Percentiles rank a stretch among this genome's conserved stretches.
Conservation (phyloP, 1,140 invertebrate genomes). For the Camponotus pennsylvanicus region DNA sequence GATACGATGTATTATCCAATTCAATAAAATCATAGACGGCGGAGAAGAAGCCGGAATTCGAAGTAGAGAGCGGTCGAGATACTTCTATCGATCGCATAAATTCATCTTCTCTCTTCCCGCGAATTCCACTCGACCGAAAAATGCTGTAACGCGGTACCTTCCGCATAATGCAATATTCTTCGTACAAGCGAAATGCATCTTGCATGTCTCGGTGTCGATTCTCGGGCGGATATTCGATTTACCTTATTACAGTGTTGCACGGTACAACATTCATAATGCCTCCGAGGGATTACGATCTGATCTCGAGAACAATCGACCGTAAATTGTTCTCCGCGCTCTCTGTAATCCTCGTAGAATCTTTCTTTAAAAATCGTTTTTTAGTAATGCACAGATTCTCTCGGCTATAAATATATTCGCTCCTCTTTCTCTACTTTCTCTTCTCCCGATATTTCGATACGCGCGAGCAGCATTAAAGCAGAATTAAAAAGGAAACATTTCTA, state of each 20-base stretch:
- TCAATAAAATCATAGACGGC: constrained; percentile 59
- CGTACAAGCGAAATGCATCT: constrained; percentile 60
- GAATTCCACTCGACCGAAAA: constrained; percentile 55
- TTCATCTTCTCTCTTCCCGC: constrained; percentile 59
- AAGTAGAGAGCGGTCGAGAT: constrained; percentile 53
- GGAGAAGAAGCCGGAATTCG: constrained; percentile 15
- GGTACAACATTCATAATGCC: constrained; percentile 36
- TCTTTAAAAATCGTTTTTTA: constrained; percentile 14
- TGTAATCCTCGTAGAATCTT: constrained; percentile 18
- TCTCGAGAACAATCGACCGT: constrained; percentile 24
- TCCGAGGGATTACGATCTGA: background rate
- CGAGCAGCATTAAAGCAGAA: background rate
- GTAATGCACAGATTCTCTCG: too few relatives aligned
- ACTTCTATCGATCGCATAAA: constrained; percentile 59
- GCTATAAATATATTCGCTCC: background rate
- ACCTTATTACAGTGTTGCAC: constrained; percentile 44
- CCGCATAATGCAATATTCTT: constrained; percentile 61
- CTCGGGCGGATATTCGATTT: constrained; percentile 53
- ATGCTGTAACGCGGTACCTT: constrained; percentile 57
- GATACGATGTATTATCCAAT: constrained; percentile 53
- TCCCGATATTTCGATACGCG: background rate
- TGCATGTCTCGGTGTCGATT: constrained; percentile 61
- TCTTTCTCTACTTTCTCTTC: background rate
- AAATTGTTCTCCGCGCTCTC: background rate
- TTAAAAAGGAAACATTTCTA: constrained; percentile 12